A percentile compares a stretch with the other conserved stretches of the same genome.
Evolutionary conservation across 2,797 vertebrate genomes (phyloP).

Genomic region (Eospalax fontanierii): DNA sequence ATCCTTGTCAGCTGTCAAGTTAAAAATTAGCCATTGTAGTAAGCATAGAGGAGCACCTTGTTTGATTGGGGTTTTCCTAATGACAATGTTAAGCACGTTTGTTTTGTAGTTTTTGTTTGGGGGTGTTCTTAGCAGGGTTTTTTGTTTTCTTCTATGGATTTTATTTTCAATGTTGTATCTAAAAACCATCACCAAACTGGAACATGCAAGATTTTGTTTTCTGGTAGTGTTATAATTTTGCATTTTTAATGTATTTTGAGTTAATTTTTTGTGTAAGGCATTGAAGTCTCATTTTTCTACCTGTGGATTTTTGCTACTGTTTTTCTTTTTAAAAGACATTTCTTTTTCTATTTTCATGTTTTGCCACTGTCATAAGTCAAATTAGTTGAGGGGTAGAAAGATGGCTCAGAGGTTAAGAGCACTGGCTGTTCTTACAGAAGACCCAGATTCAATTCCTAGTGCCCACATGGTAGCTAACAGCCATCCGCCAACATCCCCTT

Average conservation of each 20-base stretch:
- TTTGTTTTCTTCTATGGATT: background rate
- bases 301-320: background rate
- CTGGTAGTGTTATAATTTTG: background rate
- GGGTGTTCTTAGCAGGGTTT: background rate
- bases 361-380: background rate
- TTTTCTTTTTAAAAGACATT: background rate
- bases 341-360: background rate
- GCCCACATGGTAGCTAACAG: too few species aligned
- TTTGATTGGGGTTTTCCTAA: conserved; percentile 27
- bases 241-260: conserved; percentile 21
- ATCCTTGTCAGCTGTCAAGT: too few species aligned
- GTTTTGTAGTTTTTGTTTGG: background rate
- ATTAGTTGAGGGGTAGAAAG: too few species aligned
- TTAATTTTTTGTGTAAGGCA: background rate
- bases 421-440: too few species aligned
- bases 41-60: too few species aligned
- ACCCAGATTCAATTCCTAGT: too few species aligned
- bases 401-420: too few species aligned
- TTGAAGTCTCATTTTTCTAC: conserved; percentile 35
- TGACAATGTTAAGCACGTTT: background rate
- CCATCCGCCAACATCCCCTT: too few species aligned
- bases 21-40: too few species aligned
- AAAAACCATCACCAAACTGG: conserved; percentile 8
- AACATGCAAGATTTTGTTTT: background rate
- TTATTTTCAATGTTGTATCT: background rate